Evolutionary conservation across 2,113 vertebrate genomes (phyloP).

Genomic region (Mesembrinibis cayennensis): DNA sequence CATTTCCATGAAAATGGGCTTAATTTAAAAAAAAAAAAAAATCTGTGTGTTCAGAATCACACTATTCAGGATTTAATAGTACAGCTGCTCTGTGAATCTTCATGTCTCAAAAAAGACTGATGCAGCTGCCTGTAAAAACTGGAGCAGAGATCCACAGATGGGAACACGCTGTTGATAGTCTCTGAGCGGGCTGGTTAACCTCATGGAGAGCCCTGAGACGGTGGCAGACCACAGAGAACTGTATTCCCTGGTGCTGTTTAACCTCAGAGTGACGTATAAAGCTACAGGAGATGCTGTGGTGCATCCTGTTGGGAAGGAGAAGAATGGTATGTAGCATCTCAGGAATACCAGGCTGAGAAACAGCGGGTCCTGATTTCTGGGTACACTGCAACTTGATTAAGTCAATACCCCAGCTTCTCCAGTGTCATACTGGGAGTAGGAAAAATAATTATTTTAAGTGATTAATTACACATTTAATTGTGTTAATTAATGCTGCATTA

Average conservation of each 20-base stretch:
- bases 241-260: neutral
- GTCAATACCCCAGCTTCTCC: neutral
- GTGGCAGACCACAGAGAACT: neutral
- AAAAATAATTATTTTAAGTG: neutral
- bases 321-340: neutral
- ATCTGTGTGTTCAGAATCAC: neutral
- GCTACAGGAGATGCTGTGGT: neutral
- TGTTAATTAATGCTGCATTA: neutral
- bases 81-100: neutral
- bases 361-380: neutral
- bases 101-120: neutral
- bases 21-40: neutral
- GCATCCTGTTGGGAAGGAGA: neutral
- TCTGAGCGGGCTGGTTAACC: neutral
- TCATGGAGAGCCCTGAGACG: neutral
- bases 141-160: neutral
- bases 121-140: neutral
- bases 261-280: neutral
- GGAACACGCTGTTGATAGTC: neutral
- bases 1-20: constrained; percentile 11
- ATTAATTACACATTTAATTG: neutral
- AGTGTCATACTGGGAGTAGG: neutral
- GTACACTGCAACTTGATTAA: neutral
- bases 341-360: neutral
- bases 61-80: neutral